Evolutionary conservation across 2,113 vertebrate species (phyloP).

Genomic region (Ochotona curzoniae): DNA sequence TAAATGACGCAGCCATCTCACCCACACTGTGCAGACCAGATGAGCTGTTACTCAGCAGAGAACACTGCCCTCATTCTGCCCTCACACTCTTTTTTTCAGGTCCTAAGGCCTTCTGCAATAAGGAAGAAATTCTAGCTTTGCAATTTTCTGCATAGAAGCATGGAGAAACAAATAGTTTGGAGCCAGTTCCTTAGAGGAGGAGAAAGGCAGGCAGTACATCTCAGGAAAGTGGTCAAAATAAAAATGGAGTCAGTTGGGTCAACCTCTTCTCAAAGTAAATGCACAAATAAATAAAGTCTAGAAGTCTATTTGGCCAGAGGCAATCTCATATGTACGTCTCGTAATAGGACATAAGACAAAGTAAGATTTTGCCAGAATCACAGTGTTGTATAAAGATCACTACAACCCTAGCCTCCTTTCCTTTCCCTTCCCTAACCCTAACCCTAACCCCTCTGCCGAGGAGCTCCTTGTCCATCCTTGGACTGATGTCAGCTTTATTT

Average conservation of each 20-base stretch:
- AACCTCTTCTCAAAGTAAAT: neutral
- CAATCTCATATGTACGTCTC: neutral
- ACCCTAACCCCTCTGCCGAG: too few species aligned
- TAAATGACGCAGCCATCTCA: neutral
- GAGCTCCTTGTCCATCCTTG: neutral
- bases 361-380: neutral
- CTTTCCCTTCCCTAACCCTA: too few species aligned
- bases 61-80: neutral
- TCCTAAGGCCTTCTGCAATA: neutral
- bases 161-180: neutral
- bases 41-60: neutral
- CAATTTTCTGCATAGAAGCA: conserved; percentile 30
- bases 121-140: conserved; percentile 24
- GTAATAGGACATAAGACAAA: neutral
- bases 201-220: neutral
- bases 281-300: neutral
- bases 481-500: neutral
- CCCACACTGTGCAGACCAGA: neutral
- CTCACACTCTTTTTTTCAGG: neutral
- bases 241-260: neutral
- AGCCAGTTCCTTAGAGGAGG: neutral
- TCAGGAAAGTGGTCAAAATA: neutral
- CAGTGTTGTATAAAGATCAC: neutral
- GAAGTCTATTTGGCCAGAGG: neutral
- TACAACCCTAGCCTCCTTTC: neutral